These are phyloP conservation scores for Clamator glandarius DNA, from an alignment of 2,797 vertebrate species.

Conservation along the genomic window DNA sequence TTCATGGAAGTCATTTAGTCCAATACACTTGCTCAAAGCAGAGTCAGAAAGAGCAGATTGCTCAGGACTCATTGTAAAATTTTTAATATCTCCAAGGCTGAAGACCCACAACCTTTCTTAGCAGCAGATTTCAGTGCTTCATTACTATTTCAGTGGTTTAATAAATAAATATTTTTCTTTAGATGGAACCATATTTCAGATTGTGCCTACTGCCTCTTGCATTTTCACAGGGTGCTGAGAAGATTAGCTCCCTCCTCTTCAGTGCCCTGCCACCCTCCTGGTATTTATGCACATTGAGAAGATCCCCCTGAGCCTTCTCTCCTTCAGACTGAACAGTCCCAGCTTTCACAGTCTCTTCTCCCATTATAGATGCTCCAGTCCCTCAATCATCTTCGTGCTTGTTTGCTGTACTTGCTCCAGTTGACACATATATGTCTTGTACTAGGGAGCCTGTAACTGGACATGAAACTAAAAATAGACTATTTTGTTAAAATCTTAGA, in stretches of 20 bases:
- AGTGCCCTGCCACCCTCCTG: too few species aligned
- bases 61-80: background rate
- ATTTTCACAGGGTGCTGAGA: background rate
- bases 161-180: background rate
- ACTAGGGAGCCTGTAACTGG: background rate
- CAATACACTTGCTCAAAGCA: background rate
- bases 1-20: background rate
- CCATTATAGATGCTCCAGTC: background rate
- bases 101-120: background rate
- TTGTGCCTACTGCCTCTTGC: background rate
- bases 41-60: background rate
- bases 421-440: background rate
- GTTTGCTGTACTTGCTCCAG: background rate
- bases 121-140: background rate
- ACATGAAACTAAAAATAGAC: background rate
- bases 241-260: background rate
- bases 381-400: background rate
- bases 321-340: background rate
- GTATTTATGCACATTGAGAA: background rate
- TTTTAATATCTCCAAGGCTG: background rate
- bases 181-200: background rate
- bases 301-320: background rate
- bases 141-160: background rate
- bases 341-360: background rate
- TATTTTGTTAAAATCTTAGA: background rate